Conservation (phyloP, 2,888 invertebrate genomes). For the Philonicus albiceps region DNA sequence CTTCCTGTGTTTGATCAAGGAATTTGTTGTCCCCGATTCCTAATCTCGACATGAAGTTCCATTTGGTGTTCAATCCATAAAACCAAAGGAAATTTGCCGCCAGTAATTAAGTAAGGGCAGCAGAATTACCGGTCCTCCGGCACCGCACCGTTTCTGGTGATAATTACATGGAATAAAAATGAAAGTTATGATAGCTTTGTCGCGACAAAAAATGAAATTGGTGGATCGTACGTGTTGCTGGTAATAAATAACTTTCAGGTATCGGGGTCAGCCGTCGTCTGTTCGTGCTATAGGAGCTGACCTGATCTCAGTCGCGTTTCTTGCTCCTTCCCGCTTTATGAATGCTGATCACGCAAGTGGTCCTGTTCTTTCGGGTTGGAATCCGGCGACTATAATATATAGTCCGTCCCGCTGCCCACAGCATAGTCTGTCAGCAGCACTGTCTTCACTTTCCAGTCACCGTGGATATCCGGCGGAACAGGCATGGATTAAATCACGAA, state of each 20-base stretch:
- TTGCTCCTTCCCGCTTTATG: neutral
- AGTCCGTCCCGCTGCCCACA: neutral
- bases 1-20: constrained; percentile 34
- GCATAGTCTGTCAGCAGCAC: too few species aligned
- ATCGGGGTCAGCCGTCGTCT: neutral
- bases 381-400: neutral
- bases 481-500: constrained; percentile 34
- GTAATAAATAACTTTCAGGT: constrained; percentile 35
- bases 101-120: constrained; percentile 33
- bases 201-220: constrained; percentile 34
- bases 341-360: constrained; percentile 33
- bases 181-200: constrained; percentile 38
- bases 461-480: neutral
- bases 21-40: constrained; percentile 37
- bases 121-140: constrained; percentile 10
- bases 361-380: neutral
- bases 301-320: constrained; percentile 18
- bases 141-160: constrained; percentile 2
- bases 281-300: neutral
- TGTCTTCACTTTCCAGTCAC: neutral
- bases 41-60: constrained; percentile 36
- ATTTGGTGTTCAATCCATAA: constrained; percentile 30
- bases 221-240: constrained; percentile 36
- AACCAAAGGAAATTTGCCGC: constrained; percentile 32
- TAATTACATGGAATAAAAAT: constrained; percentile 38